Percentiles rank a stretch among this genome's conserved stretches.
phyloP scores from a whole-genome alignment of 1,140 invertebrate species.

The Periplaneta americana region DNA sequence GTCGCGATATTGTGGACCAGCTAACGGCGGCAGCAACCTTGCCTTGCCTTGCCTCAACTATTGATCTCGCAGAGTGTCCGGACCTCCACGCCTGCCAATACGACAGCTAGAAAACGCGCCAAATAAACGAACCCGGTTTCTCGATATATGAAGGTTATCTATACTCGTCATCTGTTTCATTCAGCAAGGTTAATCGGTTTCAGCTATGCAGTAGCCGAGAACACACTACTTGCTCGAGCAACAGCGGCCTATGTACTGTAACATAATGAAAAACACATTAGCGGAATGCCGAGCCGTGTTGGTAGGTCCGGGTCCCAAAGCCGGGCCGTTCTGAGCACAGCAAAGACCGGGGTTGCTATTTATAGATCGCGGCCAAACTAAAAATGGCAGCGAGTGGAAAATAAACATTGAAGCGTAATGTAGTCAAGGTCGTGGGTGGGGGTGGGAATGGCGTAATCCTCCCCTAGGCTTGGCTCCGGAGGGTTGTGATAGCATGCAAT shows the following conservation, averaged over 20 bases:
- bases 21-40: background rate
- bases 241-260: background rate
- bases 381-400: slow-evolving; percentile 20
- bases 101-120: background rate
- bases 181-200: background rate
- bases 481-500: background rate
- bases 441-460: slow-evolving; percentile 23
- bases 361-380: slow-evolving; percentile 18
- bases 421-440: slow-evolving; percentile 31
- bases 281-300: background rate
- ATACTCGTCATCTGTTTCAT: background rate
- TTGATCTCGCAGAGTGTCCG: background rate
- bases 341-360: slow-evolving; percentile 10
- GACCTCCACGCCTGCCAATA: background rate
- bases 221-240: background rate
- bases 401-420: slow-evolving; percentile 19
- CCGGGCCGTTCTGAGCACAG: background rate
- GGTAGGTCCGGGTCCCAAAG: background rate
- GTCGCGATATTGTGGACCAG: background rate
- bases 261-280: background rate
- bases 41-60: background rate
- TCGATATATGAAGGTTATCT: background rate
- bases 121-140: background rate
- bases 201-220: background rate
- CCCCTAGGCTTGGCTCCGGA: slow-evolving; percentile 12